These are phyloP conservation scores for Gambusia holbrooki DNA, from an alignment of 2,113 vertebrate genomes.

Conservation along the genomic window DNA sequence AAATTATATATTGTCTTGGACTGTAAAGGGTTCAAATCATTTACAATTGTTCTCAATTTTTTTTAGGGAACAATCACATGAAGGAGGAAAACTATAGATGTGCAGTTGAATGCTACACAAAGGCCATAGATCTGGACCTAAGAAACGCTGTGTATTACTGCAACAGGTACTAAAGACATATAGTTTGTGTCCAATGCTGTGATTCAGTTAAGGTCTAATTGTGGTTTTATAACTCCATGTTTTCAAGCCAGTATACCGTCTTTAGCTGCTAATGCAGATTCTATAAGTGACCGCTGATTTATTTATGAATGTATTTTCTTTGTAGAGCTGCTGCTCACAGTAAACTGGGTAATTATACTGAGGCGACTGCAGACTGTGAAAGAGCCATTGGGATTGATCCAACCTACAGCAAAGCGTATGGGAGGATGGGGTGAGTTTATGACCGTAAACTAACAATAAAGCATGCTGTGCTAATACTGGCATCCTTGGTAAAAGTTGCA, in stretches of 20 bases:
- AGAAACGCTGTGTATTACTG: constrained; percentile 97
- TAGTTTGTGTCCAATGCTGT: not conserved
- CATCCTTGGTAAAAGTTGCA: not conserved
- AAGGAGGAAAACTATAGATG: constrained; percentile 95
- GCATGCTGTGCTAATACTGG: not conserved
- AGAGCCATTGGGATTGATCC: constrained; percentile 94
- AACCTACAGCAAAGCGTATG: constrained; percentile 96
- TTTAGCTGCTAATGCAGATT: too few species aligned
- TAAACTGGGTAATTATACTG: constrained; percentile 91
- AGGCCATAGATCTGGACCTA: constrained; percentile 92
- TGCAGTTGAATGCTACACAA: constrained; percentile 93
- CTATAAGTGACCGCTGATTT: too few species aligned
- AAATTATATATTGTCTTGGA: not conserved
- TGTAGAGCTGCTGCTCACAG: constrained; percentile 95
- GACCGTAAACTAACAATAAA: not conserved
- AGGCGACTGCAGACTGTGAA: constrained; percentile 93
- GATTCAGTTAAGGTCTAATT: not conserved
- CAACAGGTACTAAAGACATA: constrained; percentile 84
- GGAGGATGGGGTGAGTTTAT: constrained; percentile 93
- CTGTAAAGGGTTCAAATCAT: not conserved
- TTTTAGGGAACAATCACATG: constrained; percentile 95
- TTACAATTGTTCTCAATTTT: not conserved
- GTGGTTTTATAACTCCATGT: too few species aligned
- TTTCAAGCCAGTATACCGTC: too few species aligned
- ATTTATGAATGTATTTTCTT: not conserved